These are phyloP conservation scores for Chloromyia formosa DNA, from an alignment of 2,888 invertebrate genomes.

Conservation along the genomic window DNA sequence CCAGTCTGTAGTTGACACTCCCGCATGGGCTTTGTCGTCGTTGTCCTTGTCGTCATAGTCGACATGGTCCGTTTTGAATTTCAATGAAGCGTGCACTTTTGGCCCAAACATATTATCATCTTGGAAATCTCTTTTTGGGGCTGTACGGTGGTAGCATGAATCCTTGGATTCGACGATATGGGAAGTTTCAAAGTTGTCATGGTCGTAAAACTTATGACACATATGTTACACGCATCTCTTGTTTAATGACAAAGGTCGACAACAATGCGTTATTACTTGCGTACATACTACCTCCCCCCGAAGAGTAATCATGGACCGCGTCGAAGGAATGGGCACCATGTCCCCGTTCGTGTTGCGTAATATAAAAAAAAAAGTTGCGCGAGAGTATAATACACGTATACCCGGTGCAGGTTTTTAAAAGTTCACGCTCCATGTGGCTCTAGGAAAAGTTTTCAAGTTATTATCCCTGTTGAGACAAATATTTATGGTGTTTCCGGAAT, in stretches of 20 bases:
- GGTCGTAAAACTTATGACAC: constrained; percentile 42
- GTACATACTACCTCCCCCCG: no score
- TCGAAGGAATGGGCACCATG: neutral
- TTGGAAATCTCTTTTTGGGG: neutral
- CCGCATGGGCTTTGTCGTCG: constrained; percentile 31
- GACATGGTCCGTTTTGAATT: constrained; percentile 32
- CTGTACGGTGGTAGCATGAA: neutral
- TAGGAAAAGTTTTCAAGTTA: constrained; percentile 20
- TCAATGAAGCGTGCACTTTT: constrained; percentile 38
- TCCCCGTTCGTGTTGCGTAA: neutral
- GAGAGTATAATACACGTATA: constrained; percentile 9
- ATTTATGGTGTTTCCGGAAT: constrained; percentile 32
- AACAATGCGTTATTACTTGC: constrained; percentile 35
- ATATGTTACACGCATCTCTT: constrained; percentile 31
- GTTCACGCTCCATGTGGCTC: constrained; percentile 14
- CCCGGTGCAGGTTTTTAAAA: constrained; percentile 14
- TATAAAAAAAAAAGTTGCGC: neutral
- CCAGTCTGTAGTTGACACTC: constrained; percentile 32
- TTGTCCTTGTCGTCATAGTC: no score
- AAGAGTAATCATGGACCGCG: neutral
- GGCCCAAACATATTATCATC: constrained; percentile 6
- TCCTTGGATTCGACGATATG: constrained; percentile 35
- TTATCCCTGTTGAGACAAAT: constrained; percentile 26
- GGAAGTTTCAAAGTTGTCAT: constrained; percentile 37
- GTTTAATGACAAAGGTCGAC: constrained; percentile 42